These are phyloP conservation scores for Pseudonaja textilis DNA, from an alignment of 2,113 vertebrate genomes.

Conservation along the genomic window DNA sequence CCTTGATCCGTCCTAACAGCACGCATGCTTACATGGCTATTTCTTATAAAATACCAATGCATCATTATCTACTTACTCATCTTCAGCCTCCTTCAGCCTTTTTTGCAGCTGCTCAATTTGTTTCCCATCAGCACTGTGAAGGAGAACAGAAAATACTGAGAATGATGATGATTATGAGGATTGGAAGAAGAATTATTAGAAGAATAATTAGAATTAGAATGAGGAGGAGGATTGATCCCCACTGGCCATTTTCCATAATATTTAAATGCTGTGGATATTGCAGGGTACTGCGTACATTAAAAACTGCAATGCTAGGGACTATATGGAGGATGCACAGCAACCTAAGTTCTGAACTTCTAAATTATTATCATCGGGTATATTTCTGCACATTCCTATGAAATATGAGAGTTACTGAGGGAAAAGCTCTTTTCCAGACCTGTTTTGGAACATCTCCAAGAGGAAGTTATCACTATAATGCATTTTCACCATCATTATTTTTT, in stretches of 20 bases:
- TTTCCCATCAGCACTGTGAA: background rate
- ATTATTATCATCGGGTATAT: background rate
- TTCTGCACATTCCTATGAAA: background rate
- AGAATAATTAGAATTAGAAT: too few relatives aligned
- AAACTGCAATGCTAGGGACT: background rate
- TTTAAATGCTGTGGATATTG: background rate
- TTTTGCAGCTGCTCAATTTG: background rate
- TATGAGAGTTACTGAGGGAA: background rate
- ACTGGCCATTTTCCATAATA: background rate
- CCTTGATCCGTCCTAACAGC: background rate
- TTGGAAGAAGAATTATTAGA: too few relatives aligned
- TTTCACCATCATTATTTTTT: background rate
- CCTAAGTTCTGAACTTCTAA: background rate
- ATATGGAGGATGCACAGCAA: too few relatives aligned
- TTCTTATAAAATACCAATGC: background rate
- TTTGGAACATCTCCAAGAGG: background rate
- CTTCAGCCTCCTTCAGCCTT: constrained; percentile 22
- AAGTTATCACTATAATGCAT: background rate
- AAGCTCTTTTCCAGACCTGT: background rate
- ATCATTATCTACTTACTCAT: constrained; percentile 16
- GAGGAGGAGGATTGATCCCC: background rate
- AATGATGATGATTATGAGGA: too few relatives aligned
- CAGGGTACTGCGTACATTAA: background rate
- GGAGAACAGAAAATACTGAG: too few relatives aligned
- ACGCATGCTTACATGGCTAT: background rate